Evolutionary conservation across 2,113 vertebrate genomes (phyloP), one percentile per base, ranked within the genome.

Genomic region (Halcyon malimbica): DNA sequence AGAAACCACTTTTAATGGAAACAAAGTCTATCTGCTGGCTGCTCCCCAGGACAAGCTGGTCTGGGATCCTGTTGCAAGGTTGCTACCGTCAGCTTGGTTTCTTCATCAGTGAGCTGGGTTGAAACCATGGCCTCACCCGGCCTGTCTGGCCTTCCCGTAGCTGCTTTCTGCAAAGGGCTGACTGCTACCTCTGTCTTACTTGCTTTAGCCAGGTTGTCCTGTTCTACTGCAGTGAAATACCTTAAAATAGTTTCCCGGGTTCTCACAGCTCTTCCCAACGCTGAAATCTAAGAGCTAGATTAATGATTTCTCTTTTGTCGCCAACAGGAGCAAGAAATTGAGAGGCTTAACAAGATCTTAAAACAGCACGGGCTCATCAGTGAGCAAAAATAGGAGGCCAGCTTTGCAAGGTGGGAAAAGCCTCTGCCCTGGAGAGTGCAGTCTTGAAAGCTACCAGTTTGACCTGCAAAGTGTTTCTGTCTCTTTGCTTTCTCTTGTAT

Each of bases 281-380:
- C 35, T 39, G 23, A 13, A 73, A 11, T 17, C 14, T 5, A n/a
- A 64, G 33, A 71, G 46, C 33, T 53, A 5, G 17, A 29, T 28
- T 26, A 33, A 74, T 4, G 12, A 23, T 51, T 19, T 70, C 53
- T 96, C 64, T 93, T 87, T 93, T 80, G 42, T 81, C 71, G 94
- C 31, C 60, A n/a, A 76, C 74, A 99, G 99, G 98, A 99, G 79
- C 97, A 98, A 96, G 99, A 99, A 95, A 99, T 99, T 4, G 97
- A 98, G 92, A 98, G 97, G 78, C 98, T 99, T 42, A 98, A 96
- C 91, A 97, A 93, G 13, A 96, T 99, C 5, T 39, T 99, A 83
- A 97, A 93, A 93, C 98, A 99, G 85, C 97, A 99, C 0, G 97
- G 97, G 62, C 97, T 98, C 64, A 35, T 97, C 14, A 69, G 62